Base-by-base conservation (phyloP, 2,113 vertebrate species). In the Hucho hucho region DNA sequence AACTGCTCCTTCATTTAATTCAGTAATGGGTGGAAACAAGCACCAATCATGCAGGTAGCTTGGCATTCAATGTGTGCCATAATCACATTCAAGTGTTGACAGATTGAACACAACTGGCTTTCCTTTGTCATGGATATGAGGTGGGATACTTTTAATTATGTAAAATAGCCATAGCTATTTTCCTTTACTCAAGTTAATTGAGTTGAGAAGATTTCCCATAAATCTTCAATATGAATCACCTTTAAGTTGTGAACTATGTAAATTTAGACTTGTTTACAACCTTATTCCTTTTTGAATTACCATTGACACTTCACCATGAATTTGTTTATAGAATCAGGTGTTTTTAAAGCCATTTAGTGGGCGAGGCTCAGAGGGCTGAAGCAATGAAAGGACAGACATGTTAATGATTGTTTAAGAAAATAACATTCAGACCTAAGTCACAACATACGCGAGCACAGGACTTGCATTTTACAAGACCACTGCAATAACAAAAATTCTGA, bases 1-100 rank as follows among this genome's bases (percentile, higher is more conserved):
- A 80, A 81, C 76, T 76, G 71, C 78, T 87, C 75, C 64, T 83
- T 86, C 82, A 32, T 80, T 64, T 63, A 58, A 20, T 18, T 11
- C 7, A 69, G 32, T 32, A 20, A 32, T 67, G 28, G 18, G n/a
- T 61, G 7, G n/a, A 61, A 16, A 6, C n/a, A 24, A 61, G 16
- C 2, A 4, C n/a, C 18, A 1, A 56, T 28, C 63, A 75, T 63
- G 76, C 76, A 22, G 64, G 43, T 80, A 49, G 73, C 77, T 77
- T 83, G 13, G 6, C 6, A 56, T 20, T 56, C 20, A 56, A 29
- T 65, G 14, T 65, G 64, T 28, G 6, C 6, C 13, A 65, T 4
- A 24, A 26, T 65, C 26, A 65, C 64, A 29, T 20, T 56, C 53
- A 56, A 56, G 53, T 56, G 53, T 56, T 56, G 53, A 56, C 4